These are phyloP conservation scores for Uloborus plumipes DNA, from an alignment of 2,888 invertebrate genomes.

Conservation along the genomic window DNA sequence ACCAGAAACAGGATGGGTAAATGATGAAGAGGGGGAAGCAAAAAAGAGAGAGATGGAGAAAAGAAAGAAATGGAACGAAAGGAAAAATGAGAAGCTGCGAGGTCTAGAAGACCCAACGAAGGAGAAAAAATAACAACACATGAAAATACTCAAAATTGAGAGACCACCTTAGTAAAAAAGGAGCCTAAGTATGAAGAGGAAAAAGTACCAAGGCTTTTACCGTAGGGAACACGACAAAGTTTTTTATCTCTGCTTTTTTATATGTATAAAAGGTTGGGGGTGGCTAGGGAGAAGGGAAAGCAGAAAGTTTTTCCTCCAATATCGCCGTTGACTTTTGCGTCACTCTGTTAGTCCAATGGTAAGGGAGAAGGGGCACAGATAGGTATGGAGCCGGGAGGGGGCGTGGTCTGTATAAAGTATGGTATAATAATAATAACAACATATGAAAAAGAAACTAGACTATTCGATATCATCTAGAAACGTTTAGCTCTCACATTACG, in stretches of 20 bases:
- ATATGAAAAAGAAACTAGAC: conserved; percentile 47
- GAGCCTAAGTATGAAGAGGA: conserved; percentile 52
- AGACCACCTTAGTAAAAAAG: conserved; percentile 56
- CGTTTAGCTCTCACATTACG: conserved; percentile 62
- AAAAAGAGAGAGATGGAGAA: conserved; percentile 16
- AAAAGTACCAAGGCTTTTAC: conserved; percentile 60
- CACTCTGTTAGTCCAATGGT: conserved; percentile 62
- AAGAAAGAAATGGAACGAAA: conserved; percentile 23
- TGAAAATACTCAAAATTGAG: conserved; percentile 62
- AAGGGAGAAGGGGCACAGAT: conserved; percentile 48
- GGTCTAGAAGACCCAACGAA: conserved; percentile 17
- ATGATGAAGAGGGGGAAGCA: conserved; percentile 1
- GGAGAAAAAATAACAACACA: conserved; percentile 29
- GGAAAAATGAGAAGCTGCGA: conserved; percentile 12
- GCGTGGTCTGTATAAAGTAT: conserved; percentile 42
- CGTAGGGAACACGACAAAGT: conserved; percentile 52
- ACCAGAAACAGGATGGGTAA: conserved; percentile 2
- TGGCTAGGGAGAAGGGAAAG: conserved; percentile 12
- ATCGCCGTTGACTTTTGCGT: conserved; percentile 57
- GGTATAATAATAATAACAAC: conserved; percentile 60
- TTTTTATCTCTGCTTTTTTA: conserved; percentile 19
- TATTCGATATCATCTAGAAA: conserved; percentile 59
- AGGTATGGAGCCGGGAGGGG: conserved; percentile 12
- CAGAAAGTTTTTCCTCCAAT: conserved; percentile 58
- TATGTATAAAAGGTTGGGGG: conserved; percentile 27